Conservation (phyloP, 1,140 invertebrate species). For the Drosophila albomicans region DNA sequence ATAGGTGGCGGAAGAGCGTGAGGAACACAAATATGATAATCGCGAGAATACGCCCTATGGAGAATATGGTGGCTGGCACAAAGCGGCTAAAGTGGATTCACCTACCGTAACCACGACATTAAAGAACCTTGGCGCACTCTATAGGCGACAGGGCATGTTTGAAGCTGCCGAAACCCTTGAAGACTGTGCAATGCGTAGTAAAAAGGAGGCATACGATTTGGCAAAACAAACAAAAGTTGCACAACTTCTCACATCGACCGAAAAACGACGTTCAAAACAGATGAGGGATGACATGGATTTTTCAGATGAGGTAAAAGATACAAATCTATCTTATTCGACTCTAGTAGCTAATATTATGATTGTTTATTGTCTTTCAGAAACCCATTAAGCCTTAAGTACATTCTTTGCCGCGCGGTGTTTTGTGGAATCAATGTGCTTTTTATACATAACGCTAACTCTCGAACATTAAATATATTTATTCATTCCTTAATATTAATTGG, state of each 20-base stretch:
- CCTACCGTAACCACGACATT: conserved; percentile 98
- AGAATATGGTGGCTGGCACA: conserved; percentile 99
- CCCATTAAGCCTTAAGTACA: conserved; percentile 71
- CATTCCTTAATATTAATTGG: conserved; percentile 76
- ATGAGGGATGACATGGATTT: conserved; percentile 79
- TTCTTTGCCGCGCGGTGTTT: conserved; percentile 51
- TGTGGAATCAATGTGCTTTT: conserved; percentile 72
- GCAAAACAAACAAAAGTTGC: conserved; percentile 95
- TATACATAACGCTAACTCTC: conserved; percentile 70
- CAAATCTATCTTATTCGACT: neutral
- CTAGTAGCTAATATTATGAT: neutral
- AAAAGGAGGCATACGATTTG: conserved; percentile 96
- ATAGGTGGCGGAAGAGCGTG: conserved; percentile 97
- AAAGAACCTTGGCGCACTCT: conserved; percentile 98
- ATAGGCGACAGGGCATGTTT: conserved; percentile 98
- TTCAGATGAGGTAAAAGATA: conserved; percentile 71
- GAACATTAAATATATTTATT: conserved; percentile 76
- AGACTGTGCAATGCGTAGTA: conserved; percentile 96
- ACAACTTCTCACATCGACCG: conserved; percentile 87
- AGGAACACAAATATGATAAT: conserved; percentile 96
- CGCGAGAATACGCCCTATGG: conserved; percentile 96
- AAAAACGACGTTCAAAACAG: conserved; percentile 80
- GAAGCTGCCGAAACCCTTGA: conserved; percentile 99
- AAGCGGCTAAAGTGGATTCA: conserved; percentile 99
- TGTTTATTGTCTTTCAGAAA: conserved; percentile 61